Base-by-base conservation (phyloP, 2,113 vertebrate genomes). In the Tor tambroides region DNA sequence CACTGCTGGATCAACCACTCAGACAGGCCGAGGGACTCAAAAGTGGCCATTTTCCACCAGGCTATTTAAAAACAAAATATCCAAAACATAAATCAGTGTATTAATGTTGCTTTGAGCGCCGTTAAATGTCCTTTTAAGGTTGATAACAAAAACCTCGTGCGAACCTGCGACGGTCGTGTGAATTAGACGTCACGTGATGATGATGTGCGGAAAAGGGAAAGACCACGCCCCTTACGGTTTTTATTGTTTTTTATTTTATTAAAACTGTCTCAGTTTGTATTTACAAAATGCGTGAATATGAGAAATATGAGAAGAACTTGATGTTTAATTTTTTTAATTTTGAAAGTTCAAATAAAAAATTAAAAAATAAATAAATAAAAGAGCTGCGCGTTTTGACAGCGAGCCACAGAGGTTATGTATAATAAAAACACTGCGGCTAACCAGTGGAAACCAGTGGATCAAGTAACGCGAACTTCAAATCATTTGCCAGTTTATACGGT, bases 1-100 rank as follows among this genome's bases (percentile, higher is more conserved):
- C 97, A 98, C 76, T 99, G 98, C 79, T 95, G 93, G 46, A 92
- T 92, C 10, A 99, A 91, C 98, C 98, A 99, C 9, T 96, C 94
- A 0, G 95, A 94, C 19, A 99, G 81, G 0, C 97, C 97, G 2
- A 99, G 93, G 30, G 93, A 94, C 0, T 91, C 83, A 51, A 99
- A 97, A 5, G 87, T 94, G 0, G 92, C 91, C 96, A 98, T 97
- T 2, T 65, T 88, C 7, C 17, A 43, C 38, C 10, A 5, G 2
- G 2, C 6, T 19, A 10, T 35, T 28, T 38, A 79, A 51, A 71
- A 21, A 19, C 28, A 9, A n/a, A 14, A 28, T 4, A 8, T 10
- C 2, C n/a, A 30, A 79, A 41, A 49, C 38, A 35, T 11, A 41
- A 41, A 41, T 2, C 2, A 43, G 1, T 23, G 0, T 3, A 26